Evolutionary conservation across 2,888 invertebrate genomes (phyloP), one percentile per base, ranked within the genome.

Genomic region (Lamproptera curius): DNA sequence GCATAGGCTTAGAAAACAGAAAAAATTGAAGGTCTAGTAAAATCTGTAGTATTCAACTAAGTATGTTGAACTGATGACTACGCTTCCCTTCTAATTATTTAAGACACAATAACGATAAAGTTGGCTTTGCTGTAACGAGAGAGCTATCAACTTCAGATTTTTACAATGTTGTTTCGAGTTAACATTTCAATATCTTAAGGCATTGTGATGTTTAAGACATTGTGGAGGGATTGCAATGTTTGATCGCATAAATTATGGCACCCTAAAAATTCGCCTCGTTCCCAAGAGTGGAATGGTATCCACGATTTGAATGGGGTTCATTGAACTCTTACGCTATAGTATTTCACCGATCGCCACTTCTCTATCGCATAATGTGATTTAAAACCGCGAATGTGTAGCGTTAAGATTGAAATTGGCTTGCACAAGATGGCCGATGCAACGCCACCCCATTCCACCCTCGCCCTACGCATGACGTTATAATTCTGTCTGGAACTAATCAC

Each of bases 401-500:
- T 40, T 57, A 59, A 44, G 47, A 53, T 58, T 51, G 41, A 50
- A 52, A 54, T 55, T 63, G 33, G 26, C 20, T n/a, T n/a, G n/a
- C n/a, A n/a, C n/a, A n/a, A n/a, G 36, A 40, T 36, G 13, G 0
- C 16, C 15, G 26, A 9, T 46, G n/a, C n/a, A 48, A 51, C 51
- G 57, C 49, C 59, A 51, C 61, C 73, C 68, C 63, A 52, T 48
- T 63, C 58, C 66, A 65, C 76, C 74, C 76, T 74, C 76, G 58
- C 75, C 73, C 76, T 51, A 53, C 43, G 44, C 52, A 59, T 66
- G 66, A 70, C 63, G 67, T 61, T 62, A 56, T 74, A 72, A 75
- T 49, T 76, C 74, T 66, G 82, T 74, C 75, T 80, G 79, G 71
- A 67, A 73, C 65, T 79, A 80, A 83, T 81, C 69, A 67, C 61